Evolutionary conservation across 1,140 invertebrate genomes (phyloP).

Genomic region (Drosophila tropicalis): DNA sequence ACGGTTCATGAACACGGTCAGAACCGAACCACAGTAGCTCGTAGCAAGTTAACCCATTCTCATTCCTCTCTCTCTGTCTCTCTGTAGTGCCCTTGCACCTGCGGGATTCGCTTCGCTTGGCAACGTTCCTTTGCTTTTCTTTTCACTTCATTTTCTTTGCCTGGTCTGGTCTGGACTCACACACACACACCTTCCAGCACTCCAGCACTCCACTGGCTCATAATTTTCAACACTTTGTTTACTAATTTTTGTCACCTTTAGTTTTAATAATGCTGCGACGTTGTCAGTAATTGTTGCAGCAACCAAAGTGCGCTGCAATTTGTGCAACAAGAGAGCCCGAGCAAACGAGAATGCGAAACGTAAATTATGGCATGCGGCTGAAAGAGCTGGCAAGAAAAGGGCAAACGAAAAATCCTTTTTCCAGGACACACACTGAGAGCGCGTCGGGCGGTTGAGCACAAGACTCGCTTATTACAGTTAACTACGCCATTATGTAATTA

Average conservation of each 20-base stretch:
- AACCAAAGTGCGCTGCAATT: slow-evolving; percentile 61
- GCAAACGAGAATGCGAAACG: slow-evolving; percentile 34
- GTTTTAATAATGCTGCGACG: slow-evolving; percentile 72
- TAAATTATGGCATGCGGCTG: slow-evolving; percentile 61
- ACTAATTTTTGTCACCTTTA: slow-evolving; percentile 81
- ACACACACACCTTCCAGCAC: slow-evolving; percentile 42
- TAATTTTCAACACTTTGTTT: slow-evolving; percentile 82
- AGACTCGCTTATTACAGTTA: slow-evolving; percentile 81
- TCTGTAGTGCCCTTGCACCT: slow-evolving; percentile 42
- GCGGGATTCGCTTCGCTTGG: slow-evolving; percentile 20
- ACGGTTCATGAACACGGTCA: slow-evolving; percentile 12
- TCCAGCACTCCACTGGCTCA: slow-evolving; percentile 54
- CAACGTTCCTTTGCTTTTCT: not conserved
- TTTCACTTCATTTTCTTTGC: slow-evolving; percentile 3
- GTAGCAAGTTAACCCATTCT: not conserved
- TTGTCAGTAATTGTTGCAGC: slow-evolving; percentile 64
- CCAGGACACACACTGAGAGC: slow-evolving; percentile 76
- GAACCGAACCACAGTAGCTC: not conserved
- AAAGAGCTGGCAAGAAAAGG: slow-evolving; percentile 49
- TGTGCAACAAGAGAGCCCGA: slow-evolving; percentile 65
- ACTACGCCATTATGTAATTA: slow-evolving; percentile 81
- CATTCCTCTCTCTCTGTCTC: not conserved
- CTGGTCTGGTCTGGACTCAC: slow-evolving; percentile 1
- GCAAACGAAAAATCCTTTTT: slow-evolving; percentile 61
- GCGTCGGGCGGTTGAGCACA: slow-evolving; percentile 52